Evolutionary conservation across 2,113 vertebrate genomes (phyloP), one percentile per base, ranked within the genome.

Genomic region (Pampusana beccarii): DNA sequence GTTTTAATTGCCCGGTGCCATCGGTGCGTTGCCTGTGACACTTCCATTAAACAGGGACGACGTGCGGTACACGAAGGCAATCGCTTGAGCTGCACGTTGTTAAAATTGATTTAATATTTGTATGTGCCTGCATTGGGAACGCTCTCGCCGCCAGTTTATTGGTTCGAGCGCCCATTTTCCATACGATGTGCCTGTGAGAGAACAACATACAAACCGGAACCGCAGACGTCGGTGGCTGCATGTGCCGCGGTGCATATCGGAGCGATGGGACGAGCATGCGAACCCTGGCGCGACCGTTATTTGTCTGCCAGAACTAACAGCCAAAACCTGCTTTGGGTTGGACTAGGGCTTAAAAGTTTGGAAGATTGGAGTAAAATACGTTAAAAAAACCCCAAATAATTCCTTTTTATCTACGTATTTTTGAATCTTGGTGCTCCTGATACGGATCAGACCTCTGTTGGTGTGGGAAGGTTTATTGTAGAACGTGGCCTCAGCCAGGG

Each of bases 1-100:
- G 0, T 57, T 70, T 88, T 3, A 62, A 7, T 20, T 42, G 4
- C 4, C 13, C 7, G 8, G 3, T 54, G 91, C 75, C 75, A 7
- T 29, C n/a, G 8, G 57, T 2, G n/a, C 21, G 0, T 10, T 18
- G 64, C 57, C 72, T 25, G 34, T 28, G 60, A 33, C 36, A 2
- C 7, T 26, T 17, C 5, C 38, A 0, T 10, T n/a, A 12, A 24
- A 2, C 0, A 10, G 44, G 18, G 44, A 40, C 20, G 42, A 11
- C 10, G 57, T 2, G 9, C 40, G 1, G 44, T 0, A 4, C 54
- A 1, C 0, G 0, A 11, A 4, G 67, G 40, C 2, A 3, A 0
- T 15, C 2, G 20, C 82, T n/a, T 42, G 62, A 5, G n/a, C 50
- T 29, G 75, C 6, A 5, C 26, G 8, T 6, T 31, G 8, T 0